phyloP scores from a whole-genome alignment of 2,888 invertebrate species.

The Dynastes hyllus region DNA sequence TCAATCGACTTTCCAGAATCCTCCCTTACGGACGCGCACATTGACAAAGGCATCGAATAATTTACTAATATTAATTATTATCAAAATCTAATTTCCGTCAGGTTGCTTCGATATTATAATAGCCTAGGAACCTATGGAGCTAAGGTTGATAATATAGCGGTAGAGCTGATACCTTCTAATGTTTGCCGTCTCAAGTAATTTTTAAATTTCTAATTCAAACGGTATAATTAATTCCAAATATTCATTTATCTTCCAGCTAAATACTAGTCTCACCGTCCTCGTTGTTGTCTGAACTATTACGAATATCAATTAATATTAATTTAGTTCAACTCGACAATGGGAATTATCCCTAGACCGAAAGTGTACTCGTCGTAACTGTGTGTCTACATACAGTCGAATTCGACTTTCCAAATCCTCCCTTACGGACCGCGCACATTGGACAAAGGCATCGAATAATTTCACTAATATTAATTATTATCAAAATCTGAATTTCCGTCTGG shows the following conservation, averaged over 20 bases:
- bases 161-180: not conserved
- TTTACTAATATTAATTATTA: slow-evolving; percentile 36
- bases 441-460: slow-evolving; percentile 30
- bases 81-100: slow-evolving; percentile 20
- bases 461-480: slow-evolving; percentile 32
- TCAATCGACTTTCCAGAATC: not conserved
- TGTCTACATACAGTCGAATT: not conserved
- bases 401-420: not conserved
- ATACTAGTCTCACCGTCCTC: no score
- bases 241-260: slow-evolving; percentile 3
- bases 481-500: slow-evolving; percentile 23
- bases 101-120: not conserved
- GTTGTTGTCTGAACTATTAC: not conserved
- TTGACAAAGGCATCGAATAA: slow-evolving; percentile 23
- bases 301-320: slow-evolving; percentile 38
- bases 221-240: not conserved
- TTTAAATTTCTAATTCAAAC: not conserved
- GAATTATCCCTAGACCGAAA: slow-evolving; percentile 11
- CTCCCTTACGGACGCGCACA: not conserved
- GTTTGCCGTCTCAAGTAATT: not conserved
- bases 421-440: not conserved
- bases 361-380: slow-evolving; percentile 1
- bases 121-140: slow-evolving; percentile 2
- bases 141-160: not conserved
- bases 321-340: not conserved